phyloP scores from a whole-genome alignment of 2,888 invertebrate genomes.

The Hedychridium roseum region DNA sequence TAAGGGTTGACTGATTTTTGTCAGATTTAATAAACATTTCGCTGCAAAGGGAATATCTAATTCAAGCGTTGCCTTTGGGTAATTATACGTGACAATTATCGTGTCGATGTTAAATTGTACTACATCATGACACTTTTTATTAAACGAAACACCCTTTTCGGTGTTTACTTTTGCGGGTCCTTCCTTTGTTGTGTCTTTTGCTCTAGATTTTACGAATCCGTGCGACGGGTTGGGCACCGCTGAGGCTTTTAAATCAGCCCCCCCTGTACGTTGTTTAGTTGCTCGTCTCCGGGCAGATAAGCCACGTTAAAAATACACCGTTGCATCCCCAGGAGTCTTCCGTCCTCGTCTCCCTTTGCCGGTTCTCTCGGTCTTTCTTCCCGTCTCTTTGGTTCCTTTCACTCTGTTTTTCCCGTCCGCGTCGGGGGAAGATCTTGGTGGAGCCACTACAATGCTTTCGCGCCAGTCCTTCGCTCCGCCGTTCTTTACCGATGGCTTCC shows the following conservation, averaged over 20 bases:
- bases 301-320: conserved; percentile 20
- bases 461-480: too few species aligned
- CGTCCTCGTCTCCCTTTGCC: conserved; percentile 4
- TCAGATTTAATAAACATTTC: too few species aligned
- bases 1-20: too few species aligned
- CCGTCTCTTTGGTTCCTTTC: too few species aligned
- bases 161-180: conserved; percentile 7
- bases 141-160: conserved; percentile 9
- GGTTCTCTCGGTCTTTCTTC: too few species aligned
- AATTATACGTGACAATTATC: conserved; percentile 1
- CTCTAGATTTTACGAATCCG: not conserved
- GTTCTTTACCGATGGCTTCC: too few species aligned
- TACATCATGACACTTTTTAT: conserved; percentile 1
- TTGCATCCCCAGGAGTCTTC: conserved; percentile 9
- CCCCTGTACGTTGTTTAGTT: conserved; percentile 14
- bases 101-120: not conserved
- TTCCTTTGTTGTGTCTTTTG: conserved; percentile 12
- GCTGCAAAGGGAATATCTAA: too few species aligned
- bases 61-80: not conserved
- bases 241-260: conserved; percentile 19
- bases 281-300: conserved; percentile 18
- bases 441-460: too few species aligned
- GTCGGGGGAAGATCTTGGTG: too few species aligned
- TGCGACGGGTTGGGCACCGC: conserved; percentile 12
- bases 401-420: too few species aligned